Evolutionary conservation across 2,797 vertebrate genomes (phyloP).

Genomic region (Gallinago nigripennis): DNA sequence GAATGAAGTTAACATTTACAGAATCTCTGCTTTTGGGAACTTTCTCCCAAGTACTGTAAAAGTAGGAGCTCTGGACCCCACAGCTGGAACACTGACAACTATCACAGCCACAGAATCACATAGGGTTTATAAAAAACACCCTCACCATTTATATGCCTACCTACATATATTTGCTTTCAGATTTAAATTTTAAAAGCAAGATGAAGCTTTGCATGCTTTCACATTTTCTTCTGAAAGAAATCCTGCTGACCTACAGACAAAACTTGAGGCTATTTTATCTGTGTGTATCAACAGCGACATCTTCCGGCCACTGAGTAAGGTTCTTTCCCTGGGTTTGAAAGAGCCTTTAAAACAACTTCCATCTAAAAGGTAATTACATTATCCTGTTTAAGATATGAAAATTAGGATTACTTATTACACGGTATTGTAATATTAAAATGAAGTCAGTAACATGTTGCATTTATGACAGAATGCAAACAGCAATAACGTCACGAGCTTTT

Average conservation of each 20-base stretch:
- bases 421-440: background rate
- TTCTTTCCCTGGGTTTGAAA: background rate
- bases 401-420: background rate
- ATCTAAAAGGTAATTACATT: background rate
- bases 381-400: background rate
- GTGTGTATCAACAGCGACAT: slow-evolving; percentile 6
- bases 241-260: background rate
- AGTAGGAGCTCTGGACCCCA: background rate
- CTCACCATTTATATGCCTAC: background rate
- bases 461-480: background rate
- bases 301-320: background rate
- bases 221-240: background rate
- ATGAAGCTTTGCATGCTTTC: background rate
- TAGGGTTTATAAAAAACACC: background rate
- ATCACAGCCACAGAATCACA: background rate
- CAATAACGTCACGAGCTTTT: background rate
- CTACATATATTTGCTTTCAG: background rate
- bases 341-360: background rate
- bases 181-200: background rate
- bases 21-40: too few species aligned
- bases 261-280: background rate
- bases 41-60: background rate
- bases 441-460: background rate
- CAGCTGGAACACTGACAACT: background rate
- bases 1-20: background rate